Base-by-base conservation (phyloP, 2,113 vertebrate genomes). In the Gambusia affinis region DNA sequence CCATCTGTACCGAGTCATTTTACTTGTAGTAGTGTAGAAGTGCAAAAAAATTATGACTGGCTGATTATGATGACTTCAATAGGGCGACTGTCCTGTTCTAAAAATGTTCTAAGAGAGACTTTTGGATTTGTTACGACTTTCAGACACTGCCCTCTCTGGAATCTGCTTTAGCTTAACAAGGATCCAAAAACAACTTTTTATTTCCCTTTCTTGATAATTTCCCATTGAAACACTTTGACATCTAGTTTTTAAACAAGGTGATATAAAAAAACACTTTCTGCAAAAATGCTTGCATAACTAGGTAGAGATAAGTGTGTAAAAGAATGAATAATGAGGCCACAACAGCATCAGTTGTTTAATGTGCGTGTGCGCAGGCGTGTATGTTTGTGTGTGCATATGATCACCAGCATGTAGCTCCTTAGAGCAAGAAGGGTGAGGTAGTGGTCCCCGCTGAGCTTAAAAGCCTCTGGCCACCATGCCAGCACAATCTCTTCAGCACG, bases 391-490 rank as follows among this genome's bases (percentile, higher is more conserved):
- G 64, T 83, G 67, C 70, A 78, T 86, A 72, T 61, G 62, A 88
- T 79, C 89, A 90, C 91, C 87, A 91, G 85, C 74, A 71, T 62
- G 76, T 64, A 17, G 82, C 74, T 83, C 70, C 76, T 84, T 47
- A 71, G 79, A 78, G 78, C 69, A 76, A 66, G 64, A 76, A 62
- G 37, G 70, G 63, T 84, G 90, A 91, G 83, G 82, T 86, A 87
- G 89, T 81, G 78, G 73, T 79, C 79, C 88, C 84, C 79, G 61
- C 75, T 82, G 79, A 85, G 72, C 85, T 78, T 75, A 90, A 94
- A 88, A 80, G 91, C 94, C 94, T 89, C 88, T 92, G 92, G 94
- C 90, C 89, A 93, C 91, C 90, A 93, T 89, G 93, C 91, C 94
- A 95, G 86, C 82, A 79, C 90, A 44, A 94, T 95, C 84, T 88